phyloP scores from a whole-genome alignment of 2,797 vertebrate genomes.

The Xiphorhynchus erythropygius region DNA sequence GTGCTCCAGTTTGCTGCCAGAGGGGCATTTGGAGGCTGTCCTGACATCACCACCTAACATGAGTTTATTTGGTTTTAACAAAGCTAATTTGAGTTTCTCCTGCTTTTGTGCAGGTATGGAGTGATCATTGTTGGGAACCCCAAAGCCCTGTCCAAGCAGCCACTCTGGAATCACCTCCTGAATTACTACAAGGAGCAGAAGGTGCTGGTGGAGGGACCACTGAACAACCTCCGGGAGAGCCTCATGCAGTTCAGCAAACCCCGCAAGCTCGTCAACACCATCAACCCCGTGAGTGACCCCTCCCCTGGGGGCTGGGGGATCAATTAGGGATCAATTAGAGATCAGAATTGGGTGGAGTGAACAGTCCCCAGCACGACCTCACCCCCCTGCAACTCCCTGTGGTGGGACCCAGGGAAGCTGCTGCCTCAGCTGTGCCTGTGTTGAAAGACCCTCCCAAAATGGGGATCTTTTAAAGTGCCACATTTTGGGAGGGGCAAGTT shows the following conservation, averaged over 20 bases:
- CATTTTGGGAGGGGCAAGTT: neutral
- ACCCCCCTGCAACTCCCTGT: neutral
- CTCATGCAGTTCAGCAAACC: conserved; percentile 99
- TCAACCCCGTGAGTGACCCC: conserved; percentile 89
- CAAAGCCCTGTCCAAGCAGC: conserved; percentile 96
- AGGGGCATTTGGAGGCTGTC: accelerated
- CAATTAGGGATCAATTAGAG: accelerated
- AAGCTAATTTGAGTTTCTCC: accelerated
- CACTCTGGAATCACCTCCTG: conserved; percentile 96
- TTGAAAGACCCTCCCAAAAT: too few relatives aligned
- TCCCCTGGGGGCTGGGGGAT: neutral
- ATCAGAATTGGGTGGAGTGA: neutral
- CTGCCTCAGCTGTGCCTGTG: neutral
- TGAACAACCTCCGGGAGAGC: conserved; percentile 97
- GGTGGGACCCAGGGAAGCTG: neutral
- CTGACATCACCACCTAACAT: accelerated
- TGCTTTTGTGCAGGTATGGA: conserved; percentile 82
- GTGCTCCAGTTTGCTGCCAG: neutral
- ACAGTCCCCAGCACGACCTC: neutral
- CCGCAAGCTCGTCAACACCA: conserved; percentile 96
- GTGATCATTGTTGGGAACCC: conserved; percentile 99
- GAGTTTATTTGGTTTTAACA: neutral
- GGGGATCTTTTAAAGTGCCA: neutral
- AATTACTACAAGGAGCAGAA: conserved; percentile 99
- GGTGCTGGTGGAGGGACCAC: conserved; percentile 95